These are phyloP conservation scores for Monodelphis domestica DNA, from an alignment of 2,797 vertebrate genomes.

Conservation along the genomic window DNA sequence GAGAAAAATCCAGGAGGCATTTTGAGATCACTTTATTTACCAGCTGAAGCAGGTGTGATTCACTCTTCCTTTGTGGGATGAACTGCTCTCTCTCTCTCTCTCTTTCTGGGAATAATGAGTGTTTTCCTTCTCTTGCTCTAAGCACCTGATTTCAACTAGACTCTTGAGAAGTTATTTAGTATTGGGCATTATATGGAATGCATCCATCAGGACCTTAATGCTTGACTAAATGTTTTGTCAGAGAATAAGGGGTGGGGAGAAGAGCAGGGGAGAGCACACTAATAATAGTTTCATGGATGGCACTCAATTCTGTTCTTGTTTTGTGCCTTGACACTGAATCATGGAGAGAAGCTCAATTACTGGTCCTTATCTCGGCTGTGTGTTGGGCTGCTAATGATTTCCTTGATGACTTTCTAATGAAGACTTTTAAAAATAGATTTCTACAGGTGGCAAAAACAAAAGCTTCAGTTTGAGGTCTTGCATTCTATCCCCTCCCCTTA, in stretches of 20 bases:
- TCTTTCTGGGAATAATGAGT: constrained; percentile 22
- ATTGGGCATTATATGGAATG: constrained; percentile 13
- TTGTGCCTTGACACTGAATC: neutral
- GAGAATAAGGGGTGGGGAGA: neutral
- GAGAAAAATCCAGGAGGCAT: constrained; percentile 8
- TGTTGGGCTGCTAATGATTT: constrained; percentile 43
- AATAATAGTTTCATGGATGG: constrained; percentile 42
- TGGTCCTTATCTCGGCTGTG: constrained; percentile 21
- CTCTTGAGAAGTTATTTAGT: constrained; percentile 22
- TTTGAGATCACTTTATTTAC: neutral
- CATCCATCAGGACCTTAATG: accelerated
- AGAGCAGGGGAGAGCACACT: neutral
- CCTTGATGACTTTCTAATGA: constrained; percentile 50
- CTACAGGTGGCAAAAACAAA: neutral
- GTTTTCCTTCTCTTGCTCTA: neutral
- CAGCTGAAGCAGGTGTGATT: neutral
- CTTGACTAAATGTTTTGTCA: constrained; percentile 19
- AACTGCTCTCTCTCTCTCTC: neutral
- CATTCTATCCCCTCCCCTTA: neutral
- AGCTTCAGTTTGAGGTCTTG: neutral
- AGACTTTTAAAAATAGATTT: constrained; percentile 41
- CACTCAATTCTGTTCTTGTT: constrained; percentile 26
- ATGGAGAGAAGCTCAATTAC: constrained; percentile 9
- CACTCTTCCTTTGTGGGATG: neutral
- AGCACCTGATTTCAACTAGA: neutral